Percentiles rank a stretch among this genome's conserved stretches.
These are phyloP conservation scores for Oscheius sp. DNA, from an alignment of 2,888 invertebrate species.

Conservation along the genomic window DNA sequence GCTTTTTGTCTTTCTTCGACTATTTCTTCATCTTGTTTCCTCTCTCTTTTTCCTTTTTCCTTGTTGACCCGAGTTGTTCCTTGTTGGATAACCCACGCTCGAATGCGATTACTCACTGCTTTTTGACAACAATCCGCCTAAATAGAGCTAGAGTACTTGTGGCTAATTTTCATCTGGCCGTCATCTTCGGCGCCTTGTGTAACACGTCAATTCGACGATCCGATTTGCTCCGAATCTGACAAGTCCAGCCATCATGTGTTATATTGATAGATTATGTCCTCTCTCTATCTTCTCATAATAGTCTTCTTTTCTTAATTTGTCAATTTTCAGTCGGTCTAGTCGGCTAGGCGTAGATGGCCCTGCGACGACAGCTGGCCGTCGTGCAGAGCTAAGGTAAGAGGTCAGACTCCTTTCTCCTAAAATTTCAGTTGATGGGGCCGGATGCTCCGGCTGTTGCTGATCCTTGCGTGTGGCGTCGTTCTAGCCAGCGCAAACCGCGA, in stretches of 20 bases:
- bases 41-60: not conserved
- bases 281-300: not conserved
- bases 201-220: constrained; percentile 33
- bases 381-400: constrained; percentile 32
- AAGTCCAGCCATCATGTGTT: constrained; percentile 24
- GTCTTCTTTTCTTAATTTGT: not conserved
- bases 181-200: constrained; percentile 30
- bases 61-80: not conserved
- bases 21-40: not conserved
- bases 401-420: not conserved
- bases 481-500: constrained; percentile 52
- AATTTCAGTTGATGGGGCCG: constrained; percentile 38
- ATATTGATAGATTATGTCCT: constrained; percentile 27
- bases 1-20: not conserved
- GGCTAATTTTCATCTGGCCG: constrained; percentile 4
- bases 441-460: constrained; percentile 34
- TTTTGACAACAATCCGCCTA: too few species aligned
- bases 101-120: too few species aligned
- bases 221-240: constrained; percentile 18
- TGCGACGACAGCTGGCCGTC: constrained; percentile 36
- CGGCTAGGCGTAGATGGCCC: constrained; percentile 38
- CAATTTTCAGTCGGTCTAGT: constrained; percentile 6
- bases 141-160: too few species aligned
- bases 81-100: too few species aligned
- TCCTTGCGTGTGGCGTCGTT: constrained; percentile 38